Evolutionary conservation across 1,140 invertebrate species (phyloP), one percentile per base, ranked within the genome.

Genomic region (Aphelenchoides fujianensis): DNA sequence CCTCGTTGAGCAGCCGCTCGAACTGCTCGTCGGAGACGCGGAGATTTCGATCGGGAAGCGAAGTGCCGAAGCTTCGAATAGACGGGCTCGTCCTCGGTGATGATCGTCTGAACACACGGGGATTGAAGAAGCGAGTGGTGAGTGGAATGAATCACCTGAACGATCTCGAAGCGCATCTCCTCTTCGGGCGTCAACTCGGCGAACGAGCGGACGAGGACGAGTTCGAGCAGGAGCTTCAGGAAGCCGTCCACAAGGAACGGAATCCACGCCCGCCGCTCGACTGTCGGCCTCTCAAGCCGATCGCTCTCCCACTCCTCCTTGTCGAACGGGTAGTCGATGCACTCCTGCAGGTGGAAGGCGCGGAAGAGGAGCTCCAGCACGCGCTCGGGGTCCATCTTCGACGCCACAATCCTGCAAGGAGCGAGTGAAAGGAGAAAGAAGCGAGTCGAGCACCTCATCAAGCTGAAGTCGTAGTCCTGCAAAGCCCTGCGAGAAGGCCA

Each of bases 41-140:
- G 34, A 7, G 37, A 41, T 2, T n/a, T n/a, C n/a, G n/a, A n/a
- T n/a, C n/a, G 32, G 64, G 2, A 67, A 1, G 64, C 34, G 16
- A 67, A 34, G 23, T 34, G 16, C 59, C 59, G 31, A 31, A 61
- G 27, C 32, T 69, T 69, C 2, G 64, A 70, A 64, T 69, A 61
- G 2, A 31, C 53, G n/a, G 53, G 68, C 48, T 69, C 53, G 30
- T 27, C 41, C 41, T 48, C 41, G 41, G 41, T 16, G 23, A 48
- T 48, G 23, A 48, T 48, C 41, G 41, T 16, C n/a, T n/a, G n/a
- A n/a, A n/a, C n/a, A n/a, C n/a, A n/a, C n/a, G n/a, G n/a, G n/a
- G n/a, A n/a, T n/a, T n/a, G n/a, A n/a, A n/a, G n/a, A n/a, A n/a
- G n/a, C n/a, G n/a, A n/a, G n/a, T 68, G 27, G 32, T 36, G 3